Base-by-base conservation (phyloP, 2,888 invertebrate species). In the Cerceris rybyensis region DNA sequence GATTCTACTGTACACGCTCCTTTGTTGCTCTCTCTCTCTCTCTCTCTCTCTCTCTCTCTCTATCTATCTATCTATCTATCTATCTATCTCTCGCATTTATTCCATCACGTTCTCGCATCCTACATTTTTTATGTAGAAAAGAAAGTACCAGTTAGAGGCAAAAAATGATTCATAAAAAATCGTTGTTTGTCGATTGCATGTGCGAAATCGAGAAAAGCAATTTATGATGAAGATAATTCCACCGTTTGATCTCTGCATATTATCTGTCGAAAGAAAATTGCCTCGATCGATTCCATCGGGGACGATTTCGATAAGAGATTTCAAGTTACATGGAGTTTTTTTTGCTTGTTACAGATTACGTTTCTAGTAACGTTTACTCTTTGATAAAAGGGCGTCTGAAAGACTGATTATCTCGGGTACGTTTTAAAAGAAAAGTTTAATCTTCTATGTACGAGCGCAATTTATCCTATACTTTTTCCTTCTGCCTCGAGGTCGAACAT, bases 361-460 rank as follows among this genome's bases (percentile, higher is more conserved):
- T 11, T 28, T 17, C 63, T 39, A 46, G 9, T 16, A 17, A 46
- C 17, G 50, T 63, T 63, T 41, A 50, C 50, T 50, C 50, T 50
- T 39, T 14, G 50, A 63, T 63, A 63, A 63, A 28, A 46, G 16
- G 42, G 43, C 59, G 59, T 11, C 16, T 42, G 41, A 59, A 42
- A 41, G 42, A 16, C 41, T 42, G 57, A 59, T 59, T 59, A 59
- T 42, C 42, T 42, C 59, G 59, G 17, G 57, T 57, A 57, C 28
- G 17, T 28, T 57, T 11, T 57, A 17, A 46, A 46, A 46, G 6
- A 52, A 52, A 52, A n/a, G 28, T 28, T 28, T 28, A 52, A 52
- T 52, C 52, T 14, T 5, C 5, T n/a, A 2, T 2, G 7, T n/a
- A 52, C 13, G 14, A 52, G 52, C 7, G 11, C 7, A 52, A 52